Evolutionary conservation across 2,797 vertebrate genomes (phyloP), one percentile per base, ranked within the genome.

Genomic region (Limnodromus scolopaceus): DNA sequence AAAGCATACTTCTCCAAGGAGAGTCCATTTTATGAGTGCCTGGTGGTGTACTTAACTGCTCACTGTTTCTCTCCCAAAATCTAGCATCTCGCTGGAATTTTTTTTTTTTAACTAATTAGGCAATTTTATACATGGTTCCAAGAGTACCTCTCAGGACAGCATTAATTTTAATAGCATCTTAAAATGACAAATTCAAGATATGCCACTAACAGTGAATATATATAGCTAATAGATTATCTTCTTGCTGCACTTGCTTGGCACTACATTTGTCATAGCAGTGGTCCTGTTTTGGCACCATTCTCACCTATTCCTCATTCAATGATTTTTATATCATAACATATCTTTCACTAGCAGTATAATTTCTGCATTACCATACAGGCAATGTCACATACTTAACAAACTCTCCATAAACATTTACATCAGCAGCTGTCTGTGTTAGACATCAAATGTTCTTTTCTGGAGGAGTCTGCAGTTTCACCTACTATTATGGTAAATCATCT

Each of bases 81-180:
- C 54, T 55, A 78, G 41, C 38, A 84, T 65, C 84, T 84, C 39
- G 22, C 4, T 75, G 82, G 54, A 77, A 66, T 95, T 54, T n/a
- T 41, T 57, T 54, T 8, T 61, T 63, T 69, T 64, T 76, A 25
- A 53, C 45, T 88, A 93, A 96, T 92, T 69, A 91, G 49, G 41
- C 38, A 93, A 81, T 94, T 94, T 86, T 64, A 48, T 58, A 72
- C 58, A 75, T 48, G 84, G 71, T 87, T 96, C 54, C 65, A 90
- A 72, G 43, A 93, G 79, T 30, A 86, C 66, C 32, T 86, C 82
- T 95, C 82, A 95, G 69, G 61, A 81, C 49, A 54, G 57, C 69
- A 93, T 89, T 89, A 68, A 92, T 96, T 93, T 94, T 95, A 92
- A 92, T 30, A 81, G 64, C 79, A 89, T 89, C 84, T 86, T 94